Base-by-base conservation (phyloP, 2,888 invertebrate species). In the Drosophila tanythrix region DNA sequence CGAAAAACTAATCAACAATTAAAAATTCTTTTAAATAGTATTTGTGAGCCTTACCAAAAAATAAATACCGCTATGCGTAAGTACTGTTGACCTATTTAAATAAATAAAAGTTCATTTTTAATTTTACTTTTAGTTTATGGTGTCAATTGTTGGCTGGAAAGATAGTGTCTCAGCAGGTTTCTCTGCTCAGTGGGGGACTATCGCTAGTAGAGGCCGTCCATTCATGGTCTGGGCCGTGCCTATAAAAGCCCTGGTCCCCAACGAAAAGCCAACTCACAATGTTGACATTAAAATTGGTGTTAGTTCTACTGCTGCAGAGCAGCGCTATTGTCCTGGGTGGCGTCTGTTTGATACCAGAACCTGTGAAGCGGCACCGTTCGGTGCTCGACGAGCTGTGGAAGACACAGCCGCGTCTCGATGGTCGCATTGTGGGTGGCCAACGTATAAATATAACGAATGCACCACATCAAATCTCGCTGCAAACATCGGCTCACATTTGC, bases 371-470 rank as follows among this genome's bases (percentile, higher is more conserved):
- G 1, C 74, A 82, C 29, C 69, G 75, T 10, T 81, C 82, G 0
- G 36, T 79, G 3, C 13, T 59, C 25, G 55, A 73, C 38, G 68
- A 69, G 6, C n/a, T 79, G 2, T 63, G 48, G 61, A 68, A 27
- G n/a, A 52, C 27, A 0, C 78, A 76, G 1, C 93, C 93, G 0
- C 91, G 91, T 6, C 82, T 93, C 18, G 93, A 93, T 81, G 93
- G 93, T 1, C 92, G 92, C 25, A 93, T 93, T 75, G 93, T 93
- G 40, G 93, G 93, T 0, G 93, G 93, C 0, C 88, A 91, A 51
- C 83, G 86, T 38, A 91, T 93, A 18, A 92, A 93, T 46, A 93
- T 93, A 15, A 92, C 92, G 15, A 92, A 93, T 68, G 93, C 92
- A 1, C 93, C 93, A 0, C 89, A 93, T 81, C 93, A 93, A 74